Percentiles rank a stretch among this genome's conserved stretches.
phyloP scores from a whole-genome alignment of 2,797 vertebrate genomes.

The Chelmon rostratus region DNA sequence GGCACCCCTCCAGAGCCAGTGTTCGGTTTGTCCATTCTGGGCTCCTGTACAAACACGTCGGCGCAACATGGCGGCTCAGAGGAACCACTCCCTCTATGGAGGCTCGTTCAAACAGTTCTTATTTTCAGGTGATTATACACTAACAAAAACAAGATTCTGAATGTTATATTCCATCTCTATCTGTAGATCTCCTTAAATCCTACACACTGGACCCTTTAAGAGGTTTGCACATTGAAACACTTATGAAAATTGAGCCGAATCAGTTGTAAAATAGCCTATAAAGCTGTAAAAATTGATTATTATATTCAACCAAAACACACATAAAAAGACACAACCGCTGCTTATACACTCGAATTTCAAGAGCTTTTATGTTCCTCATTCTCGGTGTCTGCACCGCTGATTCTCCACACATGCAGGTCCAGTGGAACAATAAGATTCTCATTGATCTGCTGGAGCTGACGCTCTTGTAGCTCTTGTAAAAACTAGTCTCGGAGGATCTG shows the following conservation, averaged over 20 bases:
- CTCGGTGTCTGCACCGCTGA: not conserved
- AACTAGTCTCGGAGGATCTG: constrained; percentile 8
- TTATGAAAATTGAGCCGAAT: not conserved
- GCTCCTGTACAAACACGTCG: too few relatives aligned
- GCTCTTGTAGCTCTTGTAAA: constrained; percentile 7
- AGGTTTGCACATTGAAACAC: not conserved
- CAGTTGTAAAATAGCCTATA: not conserved
- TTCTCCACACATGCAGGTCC: constrained; percentile 1
- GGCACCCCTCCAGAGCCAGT: too few relatives aligned
- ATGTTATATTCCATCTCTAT: too few relatives aligned
- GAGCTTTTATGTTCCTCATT: not conserved
- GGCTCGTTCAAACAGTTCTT: too few relatives aligned
- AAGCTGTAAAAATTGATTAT: not conserved
- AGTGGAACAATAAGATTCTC: constrained; percentile 38
- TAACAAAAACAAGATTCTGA: too few relatives aligned
- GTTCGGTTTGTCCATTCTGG: too few relatives aligned
- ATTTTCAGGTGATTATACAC: too few relatives aligned
- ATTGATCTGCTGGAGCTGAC: constrained; percentile 29
- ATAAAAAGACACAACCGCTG: not conserved
- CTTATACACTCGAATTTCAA: not conserved
- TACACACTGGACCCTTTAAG: too few relatives aligned
- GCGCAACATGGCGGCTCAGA: too few relatives aligned
- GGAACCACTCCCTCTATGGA: too few relatives aligned
- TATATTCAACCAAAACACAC: not conserved
- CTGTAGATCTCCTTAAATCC: too few relatives aligned